Percentiles rank a stretch among this genome's conserved stretches.
phyloP scores from a whole-genome alignment of 2,113 vertebrate genomes.

The Rhinoderma darwinii region DNA sequence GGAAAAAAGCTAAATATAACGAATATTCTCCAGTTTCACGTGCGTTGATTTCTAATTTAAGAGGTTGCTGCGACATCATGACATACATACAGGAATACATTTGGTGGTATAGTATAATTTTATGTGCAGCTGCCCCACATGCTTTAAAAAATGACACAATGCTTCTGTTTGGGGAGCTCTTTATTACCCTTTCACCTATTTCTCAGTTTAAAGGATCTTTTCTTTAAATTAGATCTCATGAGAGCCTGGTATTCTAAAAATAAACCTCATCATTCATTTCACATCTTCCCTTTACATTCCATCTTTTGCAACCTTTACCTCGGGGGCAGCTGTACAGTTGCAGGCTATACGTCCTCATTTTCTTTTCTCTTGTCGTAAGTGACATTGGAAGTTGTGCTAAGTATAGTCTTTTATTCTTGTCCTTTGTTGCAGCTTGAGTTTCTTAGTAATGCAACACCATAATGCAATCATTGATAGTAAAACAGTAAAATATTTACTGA shows the following conservation, averaged over 20 bases:
- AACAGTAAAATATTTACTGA: background rate
- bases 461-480: background rate
- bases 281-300: conserved; percentile 30
- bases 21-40: background rate
- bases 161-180: conserved; percentile 5
- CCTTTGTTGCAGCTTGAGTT: background rate
- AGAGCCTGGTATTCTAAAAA: conserved; percentile 15
- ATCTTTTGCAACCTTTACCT: conserved; percentile 42
- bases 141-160: conserved; percentile 12
- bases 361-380: conserved; percentile 33
- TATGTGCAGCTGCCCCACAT: conserved; percentile 11
- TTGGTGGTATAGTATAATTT: background rate
- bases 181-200: conserved; percentile 35
- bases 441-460: background rate
- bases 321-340: conserved; percentile 2
- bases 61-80: background rate
- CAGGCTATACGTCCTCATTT: conserved; percentile 25
- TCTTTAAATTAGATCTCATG: conserved; percentile 33
- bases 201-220: conserved; percentile 16
- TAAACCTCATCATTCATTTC: conserved; percentile 44
- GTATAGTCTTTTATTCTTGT: background rate
- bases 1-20: background rate
- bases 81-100: background rate
- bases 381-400: conserved; percentile 11
- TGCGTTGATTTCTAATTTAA: background rate